Evolutionary conservation across 2,797 vertebrate species (phyloP).

Genomic region (Anisognathus igniventris): DNA sequence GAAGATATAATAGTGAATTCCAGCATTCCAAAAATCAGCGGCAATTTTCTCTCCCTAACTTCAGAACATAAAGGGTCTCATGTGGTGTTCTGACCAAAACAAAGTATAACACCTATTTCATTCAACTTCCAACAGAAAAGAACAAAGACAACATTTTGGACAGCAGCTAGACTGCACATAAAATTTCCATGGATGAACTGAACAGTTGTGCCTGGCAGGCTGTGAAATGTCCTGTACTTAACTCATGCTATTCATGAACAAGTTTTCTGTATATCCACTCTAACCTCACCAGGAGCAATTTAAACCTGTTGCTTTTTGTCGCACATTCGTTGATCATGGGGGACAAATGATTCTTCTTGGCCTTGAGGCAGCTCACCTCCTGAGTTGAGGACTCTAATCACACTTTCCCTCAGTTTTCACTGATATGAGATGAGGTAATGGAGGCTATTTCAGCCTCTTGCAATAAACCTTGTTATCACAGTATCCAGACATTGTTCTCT

Average conservation of each 20-base stretch:
- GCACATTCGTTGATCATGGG: fast-evolving
- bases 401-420: background rate
- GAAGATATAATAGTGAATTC: background rate
- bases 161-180: fast-evolving
- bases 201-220: background rate
- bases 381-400: background rate
- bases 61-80: background rate
- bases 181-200: background rate
- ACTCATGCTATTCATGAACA: fast-evolving
- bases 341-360: background rate
- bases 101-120: background rate
- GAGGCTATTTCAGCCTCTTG: background rate
- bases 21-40: background rate
- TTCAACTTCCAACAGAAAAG: background rate
- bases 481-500: background rate
- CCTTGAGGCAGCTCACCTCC: background rate
- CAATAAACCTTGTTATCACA: background rate
- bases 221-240: background rate
- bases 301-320: background rate
- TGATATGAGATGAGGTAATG: background rate
- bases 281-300: background rate
- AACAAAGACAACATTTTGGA: background rate
- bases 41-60: background rate
- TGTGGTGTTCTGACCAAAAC: background rate
- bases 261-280: background rate